phyloP scores from a whole-genome alignment of 2,113 vertebrate genomes.

The Gracilinanus agilis region DNA sequence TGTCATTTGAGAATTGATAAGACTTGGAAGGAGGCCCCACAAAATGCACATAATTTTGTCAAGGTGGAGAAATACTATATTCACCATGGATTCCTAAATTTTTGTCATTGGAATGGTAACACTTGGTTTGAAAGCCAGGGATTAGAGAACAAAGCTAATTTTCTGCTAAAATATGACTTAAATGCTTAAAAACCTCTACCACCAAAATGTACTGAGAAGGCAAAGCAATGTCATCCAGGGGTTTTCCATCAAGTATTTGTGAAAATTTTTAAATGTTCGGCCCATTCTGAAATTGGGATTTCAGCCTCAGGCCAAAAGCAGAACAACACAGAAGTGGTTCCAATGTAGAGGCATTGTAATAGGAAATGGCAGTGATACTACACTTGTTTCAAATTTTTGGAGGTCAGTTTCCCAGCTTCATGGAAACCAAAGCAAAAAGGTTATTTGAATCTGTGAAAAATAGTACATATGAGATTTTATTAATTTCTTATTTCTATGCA shows the following conservation, averaged over 20 bases:
- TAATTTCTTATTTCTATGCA: slow-evolving; percentile 84
- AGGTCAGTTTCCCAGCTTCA: slow-evolving; percentile 35
- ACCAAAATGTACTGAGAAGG: not conserved
- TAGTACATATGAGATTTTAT: slow-evolving; percentile 1
- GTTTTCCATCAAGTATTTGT: not conserved
- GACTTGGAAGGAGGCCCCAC: slow-evolving; percentile 77
- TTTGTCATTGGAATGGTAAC: not conserved
- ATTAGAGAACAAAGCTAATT: slow-evolving; percentile 63
- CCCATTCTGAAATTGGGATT: slow-evolving; percentile 37
- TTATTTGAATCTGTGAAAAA: not conserved
- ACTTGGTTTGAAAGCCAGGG: slow-evolving; percentile 20
- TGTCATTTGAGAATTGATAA: slow-evolving; percentile 73
- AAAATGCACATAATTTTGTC: slow-evolving; percentile 56
- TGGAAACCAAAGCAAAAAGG: slow-evolving; percentile 56
- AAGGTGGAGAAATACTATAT: slow-evolving; percentile 58
- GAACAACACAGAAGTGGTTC: not conserved
- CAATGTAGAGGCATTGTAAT: not conserved
- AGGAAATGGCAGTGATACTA: not conserved
- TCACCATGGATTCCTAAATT: slow-evolving; percentile 19
- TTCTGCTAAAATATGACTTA: slow-evolving; percentile 52
- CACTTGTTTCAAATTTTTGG: not conserved
- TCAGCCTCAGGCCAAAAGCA: slow-evolving; percentile 43
- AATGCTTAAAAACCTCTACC: slow-evolving; percentile 36
- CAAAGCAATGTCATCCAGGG: not conserved
- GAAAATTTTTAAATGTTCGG: slow-evolving; percentile 15